phyloP scores from a whole-genome alignment of 2,797 vertebrate species.

The Parauchenoglanis ngamensis region DNA sequence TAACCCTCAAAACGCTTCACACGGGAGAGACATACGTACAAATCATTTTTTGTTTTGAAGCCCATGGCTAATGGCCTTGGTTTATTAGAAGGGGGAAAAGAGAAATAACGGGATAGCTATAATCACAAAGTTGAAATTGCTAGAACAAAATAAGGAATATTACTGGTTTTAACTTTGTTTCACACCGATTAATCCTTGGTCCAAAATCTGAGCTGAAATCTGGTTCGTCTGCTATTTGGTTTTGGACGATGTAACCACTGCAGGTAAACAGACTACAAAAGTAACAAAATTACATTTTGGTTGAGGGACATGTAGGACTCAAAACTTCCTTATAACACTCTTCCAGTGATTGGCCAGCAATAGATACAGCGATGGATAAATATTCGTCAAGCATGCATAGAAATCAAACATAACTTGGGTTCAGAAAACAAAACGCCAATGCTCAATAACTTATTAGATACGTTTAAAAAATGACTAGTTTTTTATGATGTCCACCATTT shows the following conservation, averaged over 20 bases:
- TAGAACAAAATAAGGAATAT: not conserved
- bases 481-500: not conserved
- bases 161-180: not conserved
- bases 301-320: not conserved
- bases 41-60: conserved; percentile 14
- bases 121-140: not conserved
- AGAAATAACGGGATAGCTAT: not conserved
- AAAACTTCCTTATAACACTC: not conserved
- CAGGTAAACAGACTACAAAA: not conserved
- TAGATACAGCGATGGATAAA: not conserved
- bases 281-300: not conserved
- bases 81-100: not conserved
- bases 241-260: not conserved
- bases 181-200: not conserved
- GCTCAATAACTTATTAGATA: not conserved
- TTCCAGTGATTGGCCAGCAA: not conserved
- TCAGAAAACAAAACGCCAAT: not conserved
- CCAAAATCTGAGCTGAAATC: not conserved
- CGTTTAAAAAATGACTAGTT: not conserved
- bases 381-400: not conserved
- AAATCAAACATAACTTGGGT: not conserved
- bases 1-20: conserved; percentile 33
- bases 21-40: not conserved
- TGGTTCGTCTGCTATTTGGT: not conserved
- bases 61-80: not conserved